Evolutionary conservation across 2,113 vertebrate species (phyloP).

Genomic region (Malaclemys terrapin): DNA sequence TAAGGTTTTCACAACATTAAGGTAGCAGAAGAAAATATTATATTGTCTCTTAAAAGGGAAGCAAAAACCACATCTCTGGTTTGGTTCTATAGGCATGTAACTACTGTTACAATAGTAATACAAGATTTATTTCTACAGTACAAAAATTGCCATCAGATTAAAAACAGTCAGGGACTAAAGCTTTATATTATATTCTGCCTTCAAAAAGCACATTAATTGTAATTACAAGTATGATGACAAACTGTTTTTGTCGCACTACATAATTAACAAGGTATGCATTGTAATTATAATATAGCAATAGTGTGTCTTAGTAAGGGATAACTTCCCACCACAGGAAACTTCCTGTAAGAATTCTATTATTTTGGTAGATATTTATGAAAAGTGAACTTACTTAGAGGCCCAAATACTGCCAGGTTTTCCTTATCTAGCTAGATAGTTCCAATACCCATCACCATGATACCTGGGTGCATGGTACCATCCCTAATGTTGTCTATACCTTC

Average conservation of each 20-base stretch:
- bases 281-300: conserved; percentile 10
- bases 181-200: background rate
- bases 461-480: conserved; percentile 1
- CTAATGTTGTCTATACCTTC: background rate
- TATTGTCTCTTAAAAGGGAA: background rate
- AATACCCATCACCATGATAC: background rate
- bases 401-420: background rate
- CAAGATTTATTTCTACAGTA: background rate
- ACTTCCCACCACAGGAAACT: conserved; percentile 19
- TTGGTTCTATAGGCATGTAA: background rate
- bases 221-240: conserved; percentile 21
- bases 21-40: conserved; percentile 18
- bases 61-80: background rate
- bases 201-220: background rate
- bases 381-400: background rate
- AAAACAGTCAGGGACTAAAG: background rate
- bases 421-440: conserved; percentile 31
- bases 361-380: conserved; percentile 9
- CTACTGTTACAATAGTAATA: background rate
- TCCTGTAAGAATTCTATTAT: background rate
- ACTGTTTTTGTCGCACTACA: background rate
- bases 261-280: background rate
- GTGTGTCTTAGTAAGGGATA: conserved; percentile 7
- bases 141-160: conserved; percentile 17
- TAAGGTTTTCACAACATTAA: conserved; percentile 45